phyloP scores from a whole-genome alignment of 2,113 vertebrate genomes.

The Thamnophis sirtalis region DNA sequence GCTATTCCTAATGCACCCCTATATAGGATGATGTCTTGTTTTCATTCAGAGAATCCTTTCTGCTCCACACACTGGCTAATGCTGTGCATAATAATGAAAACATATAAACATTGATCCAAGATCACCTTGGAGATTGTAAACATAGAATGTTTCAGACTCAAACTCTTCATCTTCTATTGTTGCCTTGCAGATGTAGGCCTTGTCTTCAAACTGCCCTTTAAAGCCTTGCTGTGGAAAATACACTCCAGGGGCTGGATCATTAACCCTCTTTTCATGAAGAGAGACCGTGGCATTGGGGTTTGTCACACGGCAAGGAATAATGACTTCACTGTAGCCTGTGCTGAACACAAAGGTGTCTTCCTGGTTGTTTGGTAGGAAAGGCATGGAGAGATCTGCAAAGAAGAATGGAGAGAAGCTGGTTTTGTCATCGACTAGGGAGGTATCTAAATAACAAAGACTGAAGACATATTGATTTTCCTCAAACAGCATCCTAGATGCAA shows the following conservation, averaged over 20 bases:
- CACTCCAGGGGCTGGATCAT: conserved; percentile 64
- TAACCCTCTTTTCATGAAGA: conserved; percentile 77
- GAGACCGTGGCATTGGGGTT: conserved; percentile 82
- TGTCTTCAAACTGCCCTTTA: conserved; percentile 82
- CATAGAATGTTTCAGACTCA: conserved; percentile 76
- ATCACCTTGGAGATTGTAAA: conserved; percentile 83
- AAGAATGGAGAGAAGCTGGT: not conserved
- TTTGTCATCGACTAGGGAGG: not conserved
- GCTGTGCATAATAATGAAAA: not conserved
- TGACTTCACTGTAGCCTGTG: conserved; percentile 73
- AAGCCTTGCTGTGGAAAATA: conserved; percentile 86
- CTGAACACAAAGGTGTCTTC: conserved; percentile 79
- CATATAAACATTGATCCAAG: not conserved
- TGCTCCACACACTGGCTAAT: not conserved
- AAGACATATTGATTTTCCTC: not conserved
- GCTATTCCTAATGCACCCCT: not conserved
- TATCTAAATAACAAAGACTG: not conserved
- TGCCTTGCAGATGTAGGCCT: conserved; percentile 83
- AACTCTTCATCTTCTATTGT: conserved; percentile 75
- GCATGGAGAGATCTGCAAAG: conserved; percentile 76
- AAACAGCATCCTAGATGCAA: not conserved
- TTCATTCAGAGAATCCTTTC: not conserved
- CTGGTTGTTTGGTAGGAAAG: conserved; percentile 73
- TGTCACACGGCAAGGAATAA: conserved; percentile 88
- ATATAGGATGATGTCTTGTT: not conserved